Conservation (phyloP, 2,888 invertebrate species). For the Nemotelus nigrinus region DNA sequence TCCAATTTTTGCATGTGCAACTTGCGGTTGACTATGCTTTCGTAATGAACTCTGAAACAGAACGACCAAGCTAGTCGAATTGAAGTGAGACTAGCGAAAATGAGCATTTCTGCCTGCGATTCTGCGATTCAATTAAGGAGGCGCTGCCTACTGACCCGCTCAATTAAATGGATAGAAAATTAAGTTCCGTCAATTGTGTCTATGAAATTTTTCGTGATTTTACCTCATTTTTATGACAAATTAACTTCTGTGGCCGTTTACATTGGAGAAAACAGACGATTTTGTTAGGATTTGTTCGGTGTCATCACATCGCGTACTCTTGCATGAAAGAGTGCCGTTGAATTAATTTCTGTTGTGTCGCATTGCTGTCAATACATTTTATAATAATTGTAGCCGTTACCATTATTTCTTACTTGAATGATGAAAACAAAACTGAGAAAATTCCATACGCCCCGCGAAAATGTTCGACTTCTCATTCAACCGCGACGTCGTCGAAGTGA, state of each 20-base stretch:
- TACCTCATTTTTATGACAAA: conserved; percentile 28
- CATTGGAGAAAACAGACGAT: background rate
- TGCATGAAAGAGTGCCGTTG: background rate
- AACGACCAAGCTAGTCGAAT: background rate
- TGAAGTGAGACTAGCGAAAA: background rate
- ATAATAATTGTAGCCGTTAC: background rate
- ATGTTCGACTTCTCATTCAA: conserved; percentile 36
- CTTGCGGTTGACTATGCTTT: background rate
- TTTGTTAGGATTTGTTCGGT: background rate
- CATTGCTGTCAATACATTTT: background rate
- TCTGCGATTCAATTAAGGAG: conserved; percentile 14
- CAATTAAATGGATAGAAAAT: conserved; percentile 31
- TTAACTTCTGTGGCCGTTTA: conserved; percentile 16
- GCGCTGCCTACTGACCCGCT: conserved; percentile 23
- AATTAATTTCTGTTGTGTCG: background rate
- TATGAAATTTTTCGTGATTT: conserved; percentile 40
- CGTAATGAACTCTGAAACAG: background rate
- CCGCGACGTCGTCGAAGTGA: background rate
- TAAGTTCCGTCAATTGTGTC: conserved; percentile 30
- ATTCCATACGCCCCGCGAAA: conserved; percentile 29
- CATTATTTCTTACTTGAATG: background rate
- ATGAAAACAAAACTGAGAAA: conserved; percentile 35
- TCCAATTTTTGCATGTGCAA: background rate
- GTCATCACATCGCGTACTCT: background rate
- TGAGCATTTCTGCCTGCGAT: background rate